A percentile compares a stretch with the other conserved stretches of the same genome.
Conservation (phyloP, 2,888 invertebrate species). For the Drosophila algonquin region DNA sequence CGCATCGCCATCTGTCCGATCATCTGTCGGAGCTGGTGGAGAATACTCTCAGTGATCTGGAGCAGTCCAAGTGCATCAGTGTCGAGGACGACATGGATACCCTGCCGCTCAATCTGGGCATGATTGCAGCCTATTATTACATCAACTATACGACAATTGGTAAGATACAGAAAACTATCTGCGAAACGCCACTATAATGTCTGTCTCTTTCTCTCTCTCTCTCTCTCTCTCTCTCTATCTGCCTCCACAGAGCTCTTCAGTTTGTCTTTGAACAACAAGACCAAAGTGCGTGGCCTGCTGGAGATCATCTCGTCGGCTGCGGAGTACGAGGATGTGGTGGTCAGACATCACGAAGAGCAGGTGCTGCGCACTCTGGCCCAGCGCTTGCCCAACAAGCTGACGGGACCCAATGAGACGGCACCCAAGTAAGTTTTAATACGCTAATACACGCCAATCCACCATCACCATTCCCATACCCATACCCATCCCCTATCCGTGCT, state of each 20-base stretch:
- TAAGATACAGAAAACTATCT: slow-evolving; percentile 81
- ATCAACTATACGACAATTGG: slow-evolving; percentile 99
- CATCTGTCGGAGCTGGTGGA: slow-evolving; percentile 99
- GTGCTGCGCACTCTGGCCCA: slow-evolving; percentile 87
- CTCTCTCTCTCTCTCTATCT: not conserved
- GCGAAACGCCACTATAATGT: no score
- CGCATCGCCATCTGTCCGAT: slow-evolving; percentile 98
- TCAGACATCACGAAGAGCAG: slow-evolving; percentile 97
- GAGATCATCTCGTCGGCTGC: slow-evolving; percentile 99
- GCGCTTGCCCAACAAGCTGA: slow-evolving; percentile 87
- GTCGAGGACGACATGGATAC: slow-evolving; percentile 99
- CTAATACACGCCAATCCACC: not conserved
- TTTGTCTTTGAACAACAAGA: slow-evolving; percentile 97
- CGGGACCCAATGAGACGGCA: slow-evolving; percentile 86
- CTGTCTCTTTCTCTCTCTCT: not conserved
- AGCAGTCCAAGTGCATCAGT: slow-evolving; percentile 98
- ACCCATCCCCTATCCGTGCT: no score
- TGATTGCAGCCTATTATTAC: slow-evolving; percentile 99
- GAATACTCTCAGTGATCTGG: slow-evolving; percentile 95
- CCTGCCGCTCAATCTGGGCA: slow-evolving; percentile 97
- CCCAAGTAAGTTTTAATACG: slow-evolving; percentile 87
- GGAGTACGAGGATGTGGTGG: slow-evolving; percentile 97
- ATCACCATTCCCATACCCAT: no score
- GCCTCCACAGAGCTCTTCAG: slow-evolving; percentile 95
- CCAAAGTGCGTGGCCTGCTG: slow-evolving; percentile 97